A percentile compares a stretch with the other conserved stretches of the same genome.
These are phyloP conservation scores for Gila orcuttii DNA, from an alignment of 2,113 vertebrate genomes.

Conservation along the genomic window DNA sequence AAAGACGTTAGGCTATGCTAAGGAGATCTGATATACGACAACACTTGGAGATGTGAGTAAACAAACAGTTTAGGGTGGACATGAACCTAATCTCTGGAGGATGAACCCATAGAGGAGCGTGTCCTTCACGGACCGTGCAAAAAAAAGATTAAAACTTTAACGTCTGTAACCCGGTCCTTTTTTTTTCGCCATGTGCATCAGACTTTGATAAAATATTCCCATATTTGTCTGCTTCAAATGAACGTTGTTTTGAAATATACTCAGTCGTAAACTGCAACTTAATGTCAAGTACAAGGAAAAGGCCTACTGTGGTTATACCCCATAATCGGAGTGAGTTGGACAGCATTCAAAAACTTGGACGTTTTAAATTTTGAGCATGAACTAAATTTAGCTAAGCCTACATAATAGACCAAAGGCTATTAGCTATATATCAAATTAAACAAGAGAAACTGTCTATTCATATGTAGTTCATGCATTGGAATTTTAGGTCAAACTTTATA, in stretches of 20 bases:
- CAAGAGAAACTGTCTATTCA: neutral
- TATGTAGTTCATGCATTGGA: neutral
- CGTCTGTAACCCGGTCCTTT: neutral
- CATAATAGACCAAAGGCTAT: neutral
- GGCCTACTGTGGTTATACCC: neutral
- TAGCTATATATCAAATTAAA: neutral
- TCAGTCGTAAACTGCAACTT: neutral
- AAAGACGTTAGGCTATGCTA: neutral
- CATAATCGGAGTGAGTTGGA: neutral
- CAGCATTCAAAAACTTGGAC: neutral
- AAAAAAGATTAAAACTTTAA: neutral
- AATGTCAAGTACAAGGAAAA: neutral
- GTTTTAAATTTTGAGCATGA: neutral
- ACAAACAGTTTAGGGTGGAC: constrained; percentile 18
- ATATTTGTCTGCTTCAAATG: neutral
- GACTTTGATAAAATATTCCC: neutral
- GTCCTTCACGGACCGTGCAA: neutral
- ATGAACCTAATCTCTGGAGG: constrained; percentile 32
- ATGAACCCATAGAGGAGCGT: neutral
- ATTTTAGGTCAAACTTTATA: too few species aligned
- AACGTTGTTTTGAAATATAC: neutral
- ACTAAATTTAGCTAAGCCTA: neutral
- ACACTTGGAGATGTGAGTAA: constrained; percentile 40
- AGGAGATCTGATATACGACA: constrained; percentile 21
- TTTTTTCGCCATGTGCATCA: neutral